Conservation (phyloP, 2,797 vertebrate species). For the Gymnothorax reevesii region DNA sequence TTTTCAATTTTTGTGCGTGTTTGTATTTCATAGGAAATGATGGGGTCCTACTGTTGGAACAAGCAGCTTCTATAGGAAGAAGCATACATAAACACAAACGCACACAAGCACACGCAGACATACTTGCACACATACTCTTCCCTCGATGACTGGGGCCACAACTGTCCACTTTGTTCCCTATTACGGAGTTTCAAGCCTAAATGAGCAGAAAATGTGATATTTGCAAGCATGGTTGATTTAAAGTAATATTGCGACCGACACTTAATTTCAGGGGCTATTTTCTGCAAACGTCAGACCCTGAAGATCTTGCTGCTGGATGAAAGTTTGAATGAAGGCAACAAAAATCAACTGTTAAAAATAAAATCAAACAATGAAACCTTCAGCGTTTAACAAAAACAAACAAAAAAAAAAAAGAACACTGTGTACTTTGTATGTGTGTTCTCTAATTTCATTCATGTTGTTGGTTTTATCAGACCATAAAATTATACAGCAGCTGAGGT, state of each 20-base stretch:
- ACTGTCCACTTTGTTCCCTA: no score
- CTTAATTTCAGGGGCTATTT: not conserved
- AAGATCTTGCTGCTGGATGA: not conserved
- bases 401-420: not conserved
- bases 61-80: not conserved
- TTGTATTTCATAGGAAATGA: not conserved
- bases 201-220: no score
- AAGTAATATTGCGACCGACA: not conserved
- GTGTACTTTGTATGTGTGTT: not conserved
- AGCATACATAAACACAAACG: not conserved
- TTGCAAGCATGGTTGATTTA: not conserved
- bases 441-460: slow-evolving; percentile 15
- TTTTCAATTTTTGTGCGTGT: no score
- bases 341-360: not conserved
- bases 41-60: not conserved
- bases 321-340: not conserved
- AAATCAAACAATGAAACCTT: slow-evolving; percentile 2
- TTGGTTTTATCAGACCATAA: slow-evolving; percentile 26
- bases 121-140: no score
- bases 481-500: slow-evolving; percentile 16
- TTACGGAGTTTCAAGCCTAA: no score
- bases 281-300: not conserved
- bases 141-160: no score
- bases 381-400: not conserved
- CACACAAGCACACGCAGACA: no score